Base-by-base conservation (phyloP, 1,140 invertebrate genomes). In the Drosophila saltans region DNA sequence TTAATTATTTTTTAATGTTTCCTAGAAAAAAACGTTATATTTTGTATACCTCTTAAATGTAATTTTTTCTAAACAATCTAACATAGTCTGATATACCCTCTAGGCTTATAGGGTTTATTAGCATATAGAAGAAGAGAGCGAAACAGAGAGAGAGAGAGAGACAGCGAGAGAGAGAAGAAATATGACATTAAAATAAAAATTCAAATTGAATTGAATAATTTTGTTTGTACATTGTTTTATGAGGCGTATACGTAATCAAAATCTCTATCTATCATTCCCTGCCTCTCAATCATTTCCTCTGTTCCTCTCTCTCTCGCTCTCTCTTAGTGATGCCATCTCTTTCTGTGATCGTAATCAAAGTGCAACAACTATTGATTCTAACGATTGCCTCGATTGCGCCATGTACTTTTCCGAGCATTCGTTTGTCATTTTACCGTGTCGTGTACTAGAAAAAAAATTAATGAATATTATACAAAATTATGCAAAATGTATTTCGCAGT, bases 361-460 rank as follows among this genome's bases (percentile, higher is more conserved):
- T 52, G 45, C 45, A 52, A 52, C 45, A 52, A 52, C 21, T 52
- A 52, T 52, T 52, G 45, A 52, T 52, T 52, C 45, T 52, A 52
- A 52, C 45, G 45, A 52, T 52, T 52, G 45, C 45, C 45, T 52
- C 26, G 45, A 52, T 52, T 52, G 45, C 21, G 21, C 45, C 45
- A 52, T 52, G 45, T 26, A 52, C 21, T 52, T 52, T 52, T 52
- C 45, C 45, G 21, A 52, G 8, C 45, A 52, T 52, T 10, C 21
- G 21, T 6, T 36, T 36, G 33, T 36, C 33, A 36, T 36, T 36
- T 36, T 36, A 36, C 8, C 45, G 45, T 21, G 45, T 52, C 21
- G n/a, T 52, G 45, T 52, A 52, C 21, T 52, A 26, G 45, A 52
- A 43, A 43, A 16, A n/a, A 43, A 36, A 36, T 4, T 36, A 36